These are phyloP conservation scores for Pteruthius melanotis DNA, from an alignment of 2,113 vertebrate genomes.

Conservation along the genomic window DNA sequence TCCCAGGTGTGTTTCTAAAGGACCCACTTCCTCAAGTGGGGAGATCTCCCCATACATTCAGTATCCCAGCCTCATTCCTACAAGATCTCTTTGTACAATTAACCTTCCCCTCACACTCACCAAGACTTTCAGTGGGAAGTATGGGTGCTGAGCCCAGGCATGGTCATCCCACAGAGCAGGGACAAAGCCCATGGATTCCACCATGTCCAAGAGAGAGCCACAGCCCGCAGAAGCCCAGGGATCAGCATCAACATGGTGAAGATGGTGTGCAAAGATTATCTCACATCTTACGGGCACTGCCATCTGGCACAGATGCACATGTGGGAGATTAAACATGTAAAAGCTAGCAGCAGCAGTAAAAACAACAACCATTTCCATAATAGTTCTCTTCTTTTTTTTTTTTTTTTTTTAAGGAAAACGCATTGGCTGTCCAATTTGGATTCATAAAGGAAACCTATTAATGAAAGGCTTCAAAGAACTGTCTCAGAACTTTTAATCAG, in stretches of 20 bases:
- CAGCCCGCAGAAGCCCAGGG: neutral
- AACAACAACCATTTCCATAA: conserved; percentile 40
- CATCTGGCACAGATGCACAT: conserved; percentile 50
- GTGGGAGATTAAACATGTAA: conserved; percentile 48
- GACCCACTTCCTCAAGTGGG: neutral
- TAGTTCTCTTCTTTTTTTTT: neutral
- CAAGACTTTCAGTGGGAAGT: neutral
- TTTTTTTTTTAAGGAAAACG: neutral
- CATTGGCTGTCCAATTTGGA: conserved; percentile 53
- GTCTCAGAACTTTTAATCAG: conserved; percentile 68
- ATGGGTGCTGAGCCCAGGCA: neutral
- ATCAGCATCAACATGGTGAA: neutral
- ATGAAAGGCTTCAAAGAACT: conserved; percentile 64
- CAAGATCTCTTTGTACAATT: neutral
- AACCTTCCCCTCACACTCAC: neutral
- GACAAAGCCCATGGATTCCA: neutral
- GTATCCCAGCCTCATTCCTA: neutral
- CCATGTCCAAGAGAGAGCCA: neutral
- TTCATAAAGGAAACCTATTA: conserved; percentile 67
- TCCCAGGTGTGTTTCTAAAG: neutral
- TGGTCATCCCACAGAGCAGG: neutral
- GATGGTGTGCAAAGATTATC: neutral
- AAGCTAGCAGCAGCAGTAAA: neutral
- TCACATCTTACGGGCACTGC: neutral
- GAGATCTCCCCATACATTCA: neutral